Base-by-base conservation (phyloP, 2,888 invertebrate species). In the Patella caerulea region DNA sequence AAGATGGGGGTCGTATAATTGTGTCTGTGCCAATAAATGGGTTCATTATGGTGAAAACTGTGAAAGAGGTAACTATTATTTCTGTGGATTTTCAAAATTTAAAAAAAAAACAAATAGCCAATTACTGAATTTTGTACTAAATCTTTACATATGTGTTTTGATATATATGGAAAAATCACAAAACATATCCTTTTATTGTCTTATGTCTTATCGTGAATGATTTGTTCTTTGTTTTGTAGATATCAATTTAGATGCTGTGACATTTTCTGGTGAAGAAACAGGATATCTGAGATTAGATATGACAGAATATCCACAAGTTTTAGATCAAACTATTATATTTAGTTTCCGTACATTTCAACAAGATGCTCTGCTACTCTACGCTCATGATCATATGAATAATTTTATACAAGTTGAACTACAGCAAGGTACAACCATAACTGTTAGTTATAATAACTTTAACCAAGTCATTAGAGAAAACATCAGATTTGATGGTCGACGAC, bases 311-410 rank as follows among this genome's bases (percentile, higher is more conserved):
- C 91, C 94, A 94, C 71, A 78, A 85, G 95, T 97, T 91, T 94
- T 97, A 86, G 93, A 94, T 15, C 94, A 96, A 90, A 95, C 95
- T 86, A 94, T 98, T 77, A 93, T 97, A n/a, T 94, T 98, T 90
- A 98, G 97, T 92, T 93, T 98, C 80, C 93, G 98, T 85, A 98
- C 98, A 0, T 96, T 96, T 89, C 96, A 96, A 65, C 94, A 95
- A 83, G 95, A 96, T 0, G 89, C 88, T 12, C 92, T 98, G 85
- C 78, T 90, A 15, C 93, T 98, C 11, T 98, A 98, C 89, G 96
- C 97, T 55, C 96, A 97, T 89, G 98, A 98, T 91, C 95, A 97
- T 91, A 93, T 96, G 79, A 97, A 97, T 90, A 98, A 98, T 92
- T 98, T 98, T 91, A 95, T 97, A 74, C 97, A 97, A 91, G 81